A percentile compares a stretch with the other conserved stretches of the same genome.
phyloP scores from a whole-genome alignment of 2,113 vertebrate species.

The Myotis yumanensis region DNA sequence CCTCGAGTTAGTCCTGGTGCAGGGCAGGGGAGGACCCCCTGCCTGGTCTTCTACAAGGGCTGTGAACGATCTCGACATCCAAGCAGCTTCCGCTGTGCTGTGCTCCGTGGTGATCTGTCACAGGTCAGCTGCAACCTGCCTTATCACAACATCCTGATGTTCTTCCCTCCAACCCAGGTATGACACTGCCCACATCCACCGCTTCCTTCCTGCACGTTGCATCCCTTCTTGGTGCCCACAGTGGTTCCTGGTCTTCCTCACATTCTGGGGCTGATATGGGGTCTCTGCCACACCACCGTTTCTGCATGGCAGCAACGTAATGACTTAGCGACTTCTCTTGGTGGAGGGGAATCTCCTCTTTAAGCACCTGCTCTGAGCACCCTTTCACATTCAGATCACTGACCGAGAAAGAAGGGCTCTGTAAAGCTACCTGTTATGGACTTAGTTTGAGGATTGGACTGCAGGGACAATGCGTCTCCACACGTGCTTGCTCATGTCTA shows the following conservation, averaged over 20 bases:
- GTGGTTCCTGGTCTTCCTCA: background rate
- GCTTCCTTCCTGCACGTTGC: accelerated
- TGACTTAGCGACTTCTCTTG: background rate
- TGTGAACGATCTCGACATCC: background rate
- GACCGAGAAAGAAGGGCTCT: background rate
- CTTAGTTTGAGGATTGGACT: background rate
- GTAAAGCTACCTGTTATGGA: background rate
- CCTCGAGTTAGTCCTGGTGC: background rate
- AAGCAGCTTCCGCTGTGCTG: background rate
- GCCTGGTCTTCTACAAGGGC: background rate
- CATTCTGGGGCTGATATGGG: accelerated
- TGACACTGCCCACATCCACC: background rate
- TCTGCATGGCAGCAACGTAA: background rate
- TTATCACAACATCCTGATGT: background rate
- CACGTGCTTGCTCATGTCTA: background rate
- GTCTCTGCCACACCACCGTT: background rate
- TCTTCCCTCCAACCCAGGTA: background rate
- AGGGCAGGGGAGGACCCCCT: background rate
- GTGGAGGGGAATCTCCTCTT: background rate
- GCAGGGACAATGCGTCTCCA: background rate
- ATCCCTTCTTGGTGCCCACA: too few relatives aligned
- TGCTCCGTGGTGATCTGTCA: background rate
- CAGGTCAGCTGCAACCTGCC: background rate
- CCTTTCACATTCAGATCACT: background rate
- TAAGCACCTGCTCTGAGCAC: background rate